Conservation (phyloP, 2,888 invertebrate species). For the Hydrotaea cyrtoneurina region DNA sequence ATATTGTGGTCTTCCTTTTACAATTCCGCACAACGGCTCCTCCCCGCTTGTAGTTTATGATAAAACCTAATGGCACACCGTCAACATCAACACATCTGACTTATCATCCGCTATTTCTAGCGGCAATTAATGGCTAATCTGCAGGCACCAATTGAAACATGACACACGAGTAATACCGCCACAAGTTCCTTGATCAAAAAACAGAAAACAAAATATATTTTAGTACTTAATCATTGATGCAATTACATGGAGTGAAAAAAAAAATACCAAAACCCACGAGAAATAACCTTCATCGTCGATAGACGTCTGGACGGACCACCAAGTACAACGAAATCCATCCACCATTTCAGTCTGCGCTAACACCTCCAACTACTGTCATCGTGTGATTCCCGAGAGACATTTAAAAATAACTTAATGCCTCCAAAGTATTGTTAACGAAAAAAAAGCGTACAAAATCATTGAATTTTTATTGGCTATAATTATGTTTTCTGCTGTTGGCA, state of each 20-base stretch:
- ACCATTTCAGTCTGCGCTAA: not conserved
- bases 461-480: conserved; percentile 40
- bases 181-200: conserved; percentile 3
- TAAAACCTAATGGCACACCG: not conserved
- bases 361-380: not conserved
- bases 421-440: not conserved
- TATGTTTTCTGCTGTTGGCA: not conserved
- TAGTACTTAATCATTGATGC: conserved; percentile 24
- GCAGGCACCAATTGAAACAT: not conserved
- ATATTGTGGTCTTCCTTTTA: too few relatives aligned
- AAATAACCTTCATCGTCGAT: not conserved
- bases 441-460: conserved; percentile 8
- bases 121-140: not conserved
- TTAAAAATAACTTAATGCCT: conserved; percentile 16
- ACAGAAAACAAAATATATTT: not conserved
- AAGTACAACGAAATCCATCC: not conserved
- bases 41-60: not conserved
- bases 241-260: not conserved
- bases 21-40: too few relatives aligned
- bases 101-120: not conserved
- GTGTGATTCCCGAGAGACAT: conserved; percentile 23
- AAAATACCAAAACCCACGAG: too few relatives aligned
- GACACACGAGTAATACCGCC: not conserved
- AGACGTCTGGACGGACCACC: not conserved
- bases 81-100: not conserved